These are phyloP conservation scores for Tinea pellionella DNA, from an alignment of 2,888 invertebrate species.

Conservation along the genomic window DNA sequence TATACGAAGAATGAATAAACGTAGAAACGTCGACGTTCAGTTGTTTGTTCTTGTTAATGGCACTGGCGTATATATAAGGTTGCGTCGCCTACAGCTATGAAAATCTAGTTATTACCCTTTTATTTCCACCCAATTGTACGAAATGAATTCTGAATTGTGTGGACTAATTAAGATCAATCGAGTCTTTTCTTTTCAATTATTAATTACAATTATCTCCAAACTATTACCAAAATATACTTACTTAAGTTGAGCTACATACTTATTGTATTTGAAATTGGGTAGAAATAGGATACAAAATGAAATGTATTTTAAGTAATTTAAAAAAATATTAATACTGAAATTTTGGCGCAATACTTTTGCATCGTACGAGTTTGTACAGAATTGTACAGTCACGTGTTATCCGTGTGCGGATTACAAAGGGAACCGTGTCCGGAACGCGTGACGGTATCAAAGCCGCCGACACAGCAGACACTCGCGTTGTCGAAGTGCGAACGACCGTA, in stretches of 20 bases:
- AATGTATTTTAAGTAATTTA: too few species aligned
- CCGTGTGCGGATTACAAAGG: slow-evolving; percentile 1
- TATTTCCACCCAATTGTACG: not conserved
- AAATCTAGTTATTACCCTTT: not conserved
- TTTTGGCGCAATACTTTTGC: not conserved
- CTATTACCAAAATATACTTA: too few species aligned
- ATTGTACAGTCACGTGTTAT: not conserved
- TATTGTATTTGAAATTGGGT: too few species aligned
- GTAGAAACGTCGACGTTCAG: not conserved
- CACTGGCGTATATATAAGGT: not conserved
- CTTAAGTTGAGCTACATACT: too few species aligned
- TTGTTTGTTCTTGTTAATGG: not conserved
- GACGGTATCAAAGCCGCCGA: slow-evolving; percentile 11
- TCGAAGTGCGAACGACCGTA: slow-evolving; percentile 14
- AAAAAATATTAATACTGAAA: not conserved
- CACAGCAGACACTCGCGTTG: not conserved
- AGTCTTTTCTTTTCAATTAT: too few species aligned
- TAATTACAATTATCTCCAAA: too few species aligned
- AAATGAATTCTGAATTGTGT: not conserved
- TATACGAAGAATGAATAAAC: not conserved
- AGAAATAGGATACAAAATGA: too few species aligned
- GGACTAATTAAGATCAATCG: not conserved
- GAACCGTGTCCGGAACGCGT: not conserved
- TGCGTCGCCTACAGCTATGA: not conserved
- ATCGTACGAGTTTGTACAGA: too few species aligned